Conservation (phyloP, 2,797 vertebrate species). For the Uromys caudimaculatus region DNA sequence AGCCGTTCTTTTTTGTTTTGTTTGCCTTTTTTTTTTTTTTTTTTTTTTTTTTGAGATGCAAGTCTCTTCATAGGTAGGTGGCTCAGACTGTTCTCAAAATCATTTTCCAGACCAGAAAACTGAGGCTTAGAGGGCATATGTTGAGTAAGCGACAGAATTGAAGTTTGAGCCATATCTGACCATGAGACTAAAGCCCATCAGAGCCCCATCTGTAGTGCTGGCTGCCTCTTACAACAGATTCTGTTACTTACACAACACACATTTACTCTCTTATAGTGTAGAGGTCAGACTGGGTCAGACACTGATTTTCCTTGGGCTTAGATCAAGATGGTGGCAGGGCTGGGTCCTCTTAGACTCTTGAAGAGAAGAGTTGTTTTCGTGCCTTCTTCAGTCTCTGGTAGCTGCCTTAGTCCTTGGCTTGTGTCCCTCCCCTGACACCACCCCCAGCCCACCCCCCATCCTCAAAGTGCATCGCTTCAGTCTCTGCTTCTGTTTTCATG, state of each 20-base stretch:
- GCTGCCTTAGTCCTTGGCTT: background rate
- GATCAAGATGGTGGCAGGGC: background rate
- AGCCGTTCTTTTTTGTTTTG: background rate
- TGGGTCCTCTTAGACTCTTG: background rate
- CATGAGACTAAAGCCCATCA: background rate
- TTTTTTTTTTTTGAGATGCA: background rate
- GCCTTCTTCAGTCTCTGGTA: background rate
- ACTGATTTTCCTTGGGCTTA: background rate
- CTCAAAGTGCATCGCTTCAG: background rate
- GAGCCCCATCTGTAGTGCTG: background rate
- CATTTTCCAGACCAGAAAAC: conserved; percentile 1
- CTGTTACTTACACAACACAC: background rate
- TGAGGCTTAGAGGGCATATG: background rate
- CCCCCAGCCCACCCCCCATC: background rate
- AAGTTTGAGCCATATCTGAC: background rate
- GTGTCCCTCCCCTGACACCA: background rate
- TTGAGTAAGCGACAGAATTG: background rate
- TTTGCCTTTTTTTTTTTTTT: background rate
- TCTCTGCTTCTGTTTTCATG: background rate
- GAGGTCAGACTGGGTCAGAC: background rate
- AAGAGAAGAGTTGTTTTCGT: background rate
- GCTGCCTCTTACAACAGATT: background rate
- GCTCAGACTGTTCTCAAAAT: background rate
- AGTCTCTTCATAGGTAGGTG: background rate
- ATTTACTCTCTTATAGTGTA: background rate